These are phyloP conservation scores for Mamestra configurata DNA, from an alignment of 1,140 invertebrate species.

Conservation along the genomic window DNA sequence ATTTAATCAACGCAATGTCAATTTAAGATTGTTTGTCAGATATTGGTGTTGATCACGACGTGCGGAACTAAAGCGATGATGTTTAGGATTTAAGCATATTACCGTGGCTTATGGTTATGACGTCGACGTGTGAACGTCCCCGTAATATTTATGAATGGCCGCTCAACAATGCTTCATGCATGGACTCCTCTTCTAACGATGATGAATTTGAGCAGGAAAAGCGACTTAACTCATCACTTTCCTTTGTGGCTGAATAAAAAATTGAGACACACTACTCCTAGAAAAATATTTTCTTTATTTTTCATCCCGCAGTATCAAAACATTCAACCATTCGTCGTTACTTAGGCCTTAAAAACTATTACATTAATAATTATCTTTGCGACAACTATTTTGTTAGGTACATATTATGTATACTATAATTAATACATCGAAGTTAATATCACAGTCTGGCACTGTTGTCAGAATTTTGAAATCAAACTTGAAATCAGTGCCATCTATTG, in stretches of 20 bases:
- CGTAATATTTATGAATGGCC: constrained; percentile 57
- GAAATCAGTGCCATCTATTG: constrained; percentile 60
- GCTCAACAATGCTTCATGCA: constrained; percentile 68
- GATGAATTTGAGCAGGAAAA: constrained; percentile 72
- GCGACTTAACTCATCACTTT: constrained; percentile 56
- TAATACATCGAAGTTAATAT: constrained; percentile 54
- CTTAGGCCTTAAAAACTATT: constrained; percentile 1
- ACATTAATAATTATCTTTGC: constrained; percentile 19
- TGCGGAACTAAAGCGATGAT: background rate
- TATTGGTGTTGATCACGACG: background rate
- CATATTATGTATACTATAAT: constrained; percentile 33
- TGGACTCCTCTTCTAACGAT: constrained; percentile 67
- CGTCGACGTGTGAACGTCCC: constrained; percentile 59
- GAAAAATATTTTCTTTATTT: constrained; percentile 58
- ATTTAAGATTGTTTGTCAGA: constrained; percentile 7
- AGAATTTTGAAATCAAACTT: constrained; percentile 6
- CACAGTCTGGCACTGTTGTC: constrained; percentile 55
- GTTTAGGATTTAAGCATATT: background rate
- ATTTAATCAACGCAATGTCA: background rate
- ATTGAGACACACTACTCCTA: constrained; percentile 49
- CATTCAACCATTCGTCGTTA: constrained; percentile 44
- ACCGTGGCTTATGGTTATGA: background rate
- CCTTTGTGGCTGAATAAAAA: constrained; percentile 46
- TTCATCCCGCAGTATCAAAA: constrained; percentile 54
- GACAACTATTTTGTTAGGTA: constrained; percentile 15